These are phyloP conservation scores for Phocoena phocoena DNA, from an alignment of 2,113 vertebrate genomes.

Conservation along the genomic window DNA sequence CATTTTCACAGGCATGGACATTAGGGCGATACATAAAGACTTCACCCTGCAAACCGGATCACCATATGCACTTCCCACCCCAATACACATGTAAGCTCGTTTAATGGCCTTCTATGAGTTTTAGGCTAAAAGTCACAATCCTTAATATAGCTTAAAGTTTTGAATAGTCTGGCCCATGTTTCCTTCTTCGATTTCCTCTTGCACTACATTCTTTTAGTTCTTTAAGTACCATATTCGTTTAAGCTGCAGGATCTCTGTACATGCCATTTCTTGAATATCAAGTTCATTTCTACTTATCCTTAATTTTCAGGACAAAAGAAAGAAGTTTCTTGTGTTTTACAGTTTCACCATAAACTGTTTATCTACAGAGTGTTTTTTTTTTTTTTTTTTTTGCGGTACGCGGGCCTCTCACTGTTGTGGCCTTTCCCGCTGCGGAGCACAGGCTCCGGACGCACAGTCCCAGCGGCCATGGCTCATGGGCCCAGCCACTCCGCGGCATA, in stretches of 20 bases:
- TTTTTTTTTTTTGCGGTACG: too few species aligned
- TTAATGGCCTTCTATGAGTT: neutral
- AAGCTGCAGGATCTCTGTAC: neutral
- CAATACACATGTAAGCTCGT: neutral
- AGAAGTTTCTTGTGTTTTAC: neutral
- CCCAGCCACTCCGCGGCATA: rapidly evolving
- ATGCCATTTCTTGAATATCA: neutral
- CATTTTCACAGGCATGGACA: neutral
- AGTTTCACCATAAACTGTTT: neutral
- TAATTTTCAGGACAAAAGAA: neutral
- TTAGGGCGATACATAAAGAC: neutral
- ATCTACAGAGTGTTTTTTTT: neutral
- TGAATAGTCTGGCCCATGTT: neutral
- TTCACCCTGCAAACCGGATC: neutral
- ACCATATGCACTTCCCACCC: neutral
- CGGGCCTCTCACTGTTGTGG: too few species aligned
- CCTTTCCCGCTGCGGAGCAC: too few species aligned
- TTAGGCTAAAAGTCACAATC: neutral
- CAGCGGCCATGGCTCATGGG: too few species aligned
- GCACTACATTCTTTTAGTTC: neutral
- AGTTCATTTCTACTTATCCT: neutral
- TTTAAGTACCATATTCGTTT: neutral
- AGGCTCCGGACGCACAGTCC: too few species aligned
- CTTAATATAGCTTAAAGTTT: neutral
- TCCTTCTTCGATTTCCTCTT: neutral